Evolutionary conservation across 2,888 invertebrate species (phyloP).

Genomic region (Drosophila limbata): DNA sequence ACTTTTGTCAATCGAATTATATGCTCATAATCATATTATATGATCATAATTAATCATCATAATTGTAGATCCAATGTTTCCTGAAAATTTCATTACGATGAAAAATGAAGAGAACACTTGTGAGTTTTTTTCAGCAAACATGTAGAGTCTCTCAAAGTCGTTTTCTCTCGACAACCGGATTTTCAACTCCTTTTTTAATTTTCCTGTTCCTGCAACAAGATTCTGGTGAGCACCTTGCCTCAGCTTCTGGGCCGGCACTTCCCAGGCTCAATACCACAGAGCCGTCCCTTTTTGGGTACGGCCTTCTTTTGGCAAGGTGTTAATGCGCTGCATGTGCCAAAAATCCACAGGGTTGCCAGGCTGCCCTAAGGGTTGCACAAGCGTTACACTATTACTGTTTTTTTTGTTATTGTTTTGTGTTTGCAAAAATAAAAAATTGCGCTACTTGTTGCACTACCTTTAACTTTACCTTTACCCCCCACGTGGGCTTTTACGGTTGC

Average conservation of each 20-base stretch:
- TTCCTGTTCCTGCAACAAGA: background rate
- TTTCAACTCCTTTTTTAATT: constrained; percentile 8
- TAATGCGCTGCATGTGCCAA: constrained; percentile 61
- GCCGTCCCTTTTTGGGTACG: constrained; percentile 12
- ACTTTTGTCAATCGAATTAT: no score
- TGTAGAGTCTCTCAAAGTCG: background rate
- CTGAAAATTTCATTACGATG: no score
- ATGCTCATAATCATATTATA: no score
- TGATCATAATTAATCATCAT: no score
- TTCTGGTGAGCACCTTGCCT: constrained; percentile 30
- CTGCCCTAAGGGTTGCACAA: constrained; percentile 35
- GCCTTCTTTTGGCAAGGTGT: constrained; percentile 65
- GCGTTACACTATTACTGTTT: background rate
- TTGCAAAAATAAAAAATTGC: constrained; percentile 39
- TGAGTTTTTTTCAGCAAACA: no score
- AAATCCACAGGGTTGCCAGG: constrained; percentile 47
- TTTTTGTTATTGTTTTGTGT: constrained; percentile 33
- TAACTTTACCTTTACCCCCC: constrained; percentile 16
- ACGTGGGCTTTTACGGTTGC: constrained; percentile 12
- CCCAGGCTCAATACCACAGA: constrained; percentile 65
- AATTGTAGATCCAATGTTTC: no score
- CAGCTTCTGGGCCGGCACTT: constrained; percentile 55
- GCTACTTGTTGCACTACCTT: constrained; percentile 54
- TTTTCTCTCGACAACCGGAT: background rate
- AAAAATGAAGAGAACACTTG: no score